These are phyloP conservation scores for Scylla paramamosain DNA, from an alignment of 1,140 invertebrate species.

Conservation along the genomic window DNA sequence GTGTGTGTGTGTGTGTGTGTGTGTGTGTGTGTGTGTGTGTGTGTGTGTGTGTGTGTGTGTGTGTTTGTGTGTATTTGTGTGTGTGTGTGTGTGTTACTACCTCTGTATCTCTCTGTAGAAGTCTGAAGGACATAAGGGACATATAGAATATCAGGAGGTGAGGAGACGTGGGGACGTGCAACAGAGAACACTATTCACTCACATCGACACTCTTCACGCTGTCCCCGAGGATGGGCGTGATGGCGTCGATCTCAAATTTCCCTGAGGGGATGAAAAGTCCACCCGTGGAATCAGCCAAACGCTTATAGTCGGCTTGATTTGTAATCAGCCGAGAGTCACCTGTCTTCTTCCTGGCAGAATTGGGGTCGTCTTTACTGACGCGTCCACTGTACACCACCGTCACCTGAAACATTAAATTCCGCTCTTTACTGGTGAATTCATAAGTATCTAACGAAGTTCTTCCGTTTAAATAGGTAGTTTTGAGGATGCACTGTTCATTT, in stretches of 20 bases:
- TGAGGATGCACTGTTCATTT: too few relatives aligned
- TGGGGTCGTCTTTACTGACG: background rate
- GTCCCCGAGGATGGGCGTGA: slow-evolving; percentile 62
- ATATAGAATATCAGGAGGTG: too few relatives aligned
- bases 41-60: too few relatives aligned
- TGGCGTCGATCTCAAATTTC: slow-evolving; percentile 66
- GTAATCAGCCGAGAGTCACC: background rate
- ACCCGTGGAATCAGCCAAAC: slow-evolving; percentile 54
- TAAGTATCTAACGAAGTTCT: background rate
- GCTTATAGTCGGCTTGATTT: slow-evolving; percentile 40
- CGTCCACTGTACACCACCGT: slow-evolving; percentile 38
- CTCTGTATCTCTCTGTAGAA: too few relatives aligned
- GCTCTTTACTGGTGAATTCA: background rate
- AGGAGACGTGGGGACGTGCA: background rate
- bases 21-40: too few relatives aligned
- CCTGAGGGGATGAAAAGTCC: slow-evolving; percentile 70
- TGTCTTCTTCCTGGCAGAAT: background rate
- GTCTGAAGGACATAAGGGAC: background rate
- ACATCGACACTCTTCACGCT: slow-evolving; percentile 60
- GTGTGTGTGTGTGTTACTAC: too few relatives aligned
- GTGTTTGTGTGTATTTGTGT: too few relatives aligned
- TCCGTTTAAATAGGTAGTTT: too few relatives aligned
- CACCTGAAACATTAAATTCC: background rate
- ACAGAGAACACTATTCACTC: background rate
- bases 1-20: too few relatives aligned